These are phyloP conservation scores for human DNA, from an alignment of 2,113 vertebrate species.

Conservation along the genomic window DNA sequence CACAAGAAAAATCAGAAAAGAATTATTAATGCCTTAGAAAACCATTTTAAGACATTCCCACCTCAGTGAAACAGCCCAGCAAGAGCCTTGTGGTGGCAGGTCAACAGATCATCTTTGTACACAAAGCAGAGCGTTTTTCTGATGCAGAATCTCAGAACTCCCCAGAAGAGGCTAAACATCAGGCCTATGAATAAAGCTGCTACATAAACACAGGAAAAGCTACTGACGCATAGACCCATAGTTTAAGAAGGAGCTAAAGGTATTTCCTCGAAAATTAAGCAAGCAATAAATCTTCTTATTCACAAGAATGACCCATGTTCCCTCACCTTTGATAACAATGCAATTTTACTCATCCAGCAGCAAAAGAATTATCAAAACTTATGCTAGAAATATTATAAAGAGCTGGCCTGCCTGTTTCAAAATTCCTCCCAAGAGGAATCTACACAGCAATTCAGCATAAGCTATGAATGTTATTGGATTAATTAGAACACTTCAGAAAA, in stretches of 20 bases:
- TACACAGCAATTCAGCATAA: conserved; percentile 7
- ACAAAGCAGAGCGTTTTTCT: conserved; percentile 52
- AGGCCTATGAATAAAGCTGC: conserved; percentile 50
- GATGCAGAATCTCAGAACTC: conserved; percentile 32
- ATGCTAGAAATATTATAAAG: conserved; percentile 31
- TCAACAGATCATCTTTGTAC: not conserved
- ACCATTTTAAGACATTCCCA: not conserved
- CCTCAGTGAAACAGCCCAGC: not conserved
- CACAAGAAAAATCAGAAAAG: conserved; percentile 17
- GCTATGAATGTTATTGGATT: conserved; percentile 50
- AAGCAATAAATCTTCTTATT: conserved; percentile 57
- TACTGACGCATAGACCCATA: conserved; percentile 42
- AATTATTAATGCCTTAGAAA: conserved; percentile 44
- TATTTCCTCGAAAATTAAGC: conserved; percentile 62
- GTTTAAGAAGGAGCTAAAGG: conserved; percentile 52
- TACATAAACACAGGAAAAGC: conserved; percentile 56
- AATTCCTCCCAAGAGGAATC: conserved; percentile 53
- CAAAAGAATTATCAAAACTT: conserved; percentile 63
- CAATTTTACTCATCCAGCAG: conserved; percentile 32
- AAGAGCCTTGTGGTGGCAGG: not conserved
- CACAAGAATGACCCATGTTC: conserved; percentile 47
- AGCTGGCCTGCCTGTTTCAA: not conserved
- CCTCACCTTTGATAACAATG: conserved; percentile 24
- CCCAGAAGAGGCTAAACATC: not conserved
- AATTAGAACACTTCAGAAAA: conserved; percentile 67